Conservation (phyloP, 2,888 invertebrate genomes). For the Psylliodes chrysocephalus region DNA sequence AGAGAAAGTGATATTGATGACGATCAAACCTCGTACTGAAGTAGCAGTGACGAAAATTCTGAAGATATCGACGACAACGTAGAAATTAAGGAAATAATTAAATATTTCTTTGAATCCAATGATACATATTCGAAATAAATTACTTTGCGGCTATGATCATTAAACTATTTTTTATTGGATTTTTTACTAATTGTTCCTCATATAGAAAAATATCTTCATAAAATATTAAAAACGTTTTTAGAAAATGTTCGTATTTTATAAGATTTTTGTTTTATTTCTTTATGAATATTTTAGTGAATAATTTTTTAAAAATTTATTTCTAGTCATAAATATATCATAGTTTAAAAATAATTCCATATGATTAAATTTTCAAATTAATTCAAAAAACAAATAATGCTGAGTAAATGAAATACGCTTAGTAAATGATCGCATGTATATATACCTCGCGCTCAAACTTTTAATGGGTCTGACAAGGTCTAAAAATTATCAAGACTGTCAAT, state of each 20-base stretch:
- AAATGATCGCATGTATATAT: background rate
- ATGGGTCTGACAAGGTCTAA: background rate
- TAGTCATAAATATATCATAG: no score
- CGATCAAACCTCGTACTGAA: background rate
- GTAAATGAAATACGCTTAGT: background rate
- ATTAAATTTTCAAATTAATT: background rate
- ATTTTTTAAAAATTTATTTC: background rate
- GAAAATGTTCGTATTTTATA: background rate
- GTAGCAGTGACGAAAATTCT: background rate
- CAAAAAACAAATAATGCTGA: background rate
- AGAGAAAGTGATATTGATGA: slow-evolving; percentile 16
- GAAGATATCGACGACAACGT: background rate
- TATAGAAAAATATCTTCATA: no score
- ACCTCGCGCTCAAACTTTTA: background rate
- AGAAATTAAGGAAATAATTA: background rate
- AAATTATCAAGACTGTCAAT: background rate
- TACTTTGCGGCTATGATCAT: no score
- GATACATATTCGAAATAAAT: no score
- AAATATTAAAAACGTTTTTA: background rate
- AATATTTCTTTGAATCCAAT: no score
- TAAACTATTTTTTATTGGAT: no score
- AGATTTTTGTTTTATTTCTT: background rate
- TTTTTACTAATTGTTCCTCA: no score
- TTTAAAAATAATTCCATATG: background rate
- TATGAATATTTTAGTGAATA: background rate